Percentiles rank a stretch among this genome's conserved stretches.
Conservation (phyloP, 1,140 invertebrate genomes). For the Drosophila burlai region DNA sequence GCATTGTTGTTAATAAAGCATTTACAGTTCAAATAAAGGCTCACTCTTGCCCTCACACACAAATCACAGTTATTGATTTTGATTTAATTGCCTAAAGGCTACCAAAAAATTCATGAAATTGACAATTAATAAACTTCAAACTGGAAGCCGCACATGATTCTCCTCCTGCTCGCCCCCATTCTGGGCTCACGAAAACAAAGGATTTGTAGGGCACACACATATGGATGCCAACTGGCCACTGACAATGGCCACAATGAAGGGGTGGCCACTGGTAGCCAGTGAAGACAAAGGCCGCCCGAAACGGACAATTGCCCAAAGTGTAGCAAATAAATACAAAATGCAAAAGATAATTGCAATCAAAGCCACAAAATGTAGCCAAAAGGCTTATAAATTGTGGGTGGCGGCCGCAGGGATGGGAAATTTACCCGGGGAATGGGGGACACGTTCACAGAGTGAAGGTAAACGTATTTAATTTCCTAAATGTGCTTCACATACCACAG, state of each 20-base stretch:
- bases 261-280: constrained; percentile 5
- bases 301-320: constrained; percentile 78
- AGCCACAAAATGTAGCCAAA: constrained; percentile 81
- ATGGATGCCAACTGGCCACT: constrained; percentile 25
- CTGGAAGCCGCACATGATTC: constrained; percentile 40
- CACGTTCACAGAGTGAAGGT: constrained; percentile 54
- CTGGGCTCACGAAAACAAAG: constrained; percentile 23
- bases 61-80: constrained; percentile 41
- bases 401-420: constrained; percentile 3
- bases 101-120: constrained; percentile 54
- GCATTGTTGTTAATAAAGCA: constrained; percentile 22
- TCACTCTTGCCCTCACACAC: background rate
- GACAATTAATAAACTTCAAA: constrained; percentile 77
- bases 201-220: constrained; percentile 34
- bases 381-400: constrained; percentile 79
- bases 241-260: constrained; percentile 59
- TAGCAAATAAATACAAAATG: constrained; percentile 84
- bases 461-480: constrained; percentile 70
- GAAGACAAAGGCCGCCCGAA: constrained; percentile 40
- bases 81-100: constrained; percentile 40
- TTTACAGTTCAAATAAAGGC: constrained; percentile 15
- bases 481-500: constrained; percentile 55
- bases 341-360: constrained; percentile 82
- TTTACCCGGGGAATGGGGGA: background rate
- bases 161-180: background rate